A percentile compares a stretch with the other conserved stretches of the same genome.
Evolutionary conservation across 2,113 vertebrate genomes (phyloP).

Genomic region (Ictidomys tridecemlineatus): DNA sequence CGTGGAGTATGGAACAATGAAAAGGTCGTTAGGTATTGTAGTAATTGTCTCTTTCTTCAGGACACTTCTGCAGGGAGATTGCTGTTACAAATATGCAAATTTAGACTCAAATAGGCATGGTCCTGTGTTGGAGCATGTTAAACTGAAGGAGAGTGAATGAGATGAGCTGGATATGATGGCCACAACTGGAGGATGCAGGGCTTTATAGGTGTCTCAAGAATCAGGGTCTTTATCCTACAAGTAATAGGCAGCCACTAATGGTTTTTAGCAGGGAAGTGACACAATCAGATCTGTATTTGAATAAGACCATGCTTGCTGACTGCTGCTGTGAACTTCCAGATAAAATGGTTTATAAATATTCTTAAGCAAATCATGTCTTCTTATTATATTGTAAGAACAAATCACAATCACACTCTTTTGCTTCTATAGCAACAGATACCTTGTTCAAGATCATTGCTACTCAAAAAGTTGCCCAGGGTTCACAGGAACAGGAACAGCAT

Average conservation of each 20-base stretch:
- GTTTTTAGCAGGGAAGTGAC: not conserved
- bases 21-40: not conserved
- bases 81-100: not conserved
- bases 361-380: conserved; percentile 2
- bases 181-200: not conserved
- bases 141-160: not conserved
- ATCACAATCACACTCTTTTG: not conserved
- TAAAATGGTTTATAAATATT: conserved; percentile 7
- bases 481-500: not conserved
- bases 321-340: not conserved
- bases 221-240: not conserved
- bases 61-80: not conserved
- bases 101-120: not conserved
- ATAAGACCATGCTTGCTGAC: not conserved
- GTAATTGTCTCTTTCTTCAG: not conserved
- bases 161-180: too few relatives aligned
- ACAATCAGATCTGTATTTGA: not conserved
- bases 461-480: not conserved
- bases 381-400: not conserved
- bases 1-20: not conserved
- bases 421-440: not conserved
- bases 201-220: not conserved
- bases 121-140: not conserved
- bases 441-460: not conserved
- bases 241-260: not conserved